Evolutionary conservation across 1,140 invertebrate genomes (phyloP), one percentile per base, ranked within the genome.

Genomic region (Caenorhabditis brenneri): DNA sequence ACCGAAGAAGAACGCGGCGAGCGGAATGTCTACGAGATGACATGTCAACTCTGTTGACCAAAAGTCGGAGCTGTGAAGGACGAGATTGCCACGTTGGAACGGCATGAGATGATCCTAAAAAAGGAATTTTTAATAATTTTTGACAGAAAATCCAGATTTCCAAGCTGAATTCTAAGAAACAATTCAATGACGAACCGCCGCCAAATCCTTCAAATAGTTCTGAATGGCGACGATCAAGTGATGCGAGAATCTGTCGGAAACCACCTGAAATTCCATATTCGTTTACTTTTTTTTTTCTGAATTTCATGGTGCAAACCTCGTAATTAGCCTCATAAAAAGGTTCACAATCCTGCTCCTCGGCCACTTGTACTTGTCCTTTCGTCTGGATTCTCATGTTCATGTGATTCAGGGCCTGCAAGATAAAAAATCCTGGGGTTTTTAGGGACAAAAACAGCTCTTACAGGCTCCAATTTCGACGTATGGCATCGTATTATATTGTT

Each of bases 261-360:
- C 65, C 4, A 55, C 24, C 53, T 55, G 53, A 55, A 55, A 27
- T 1, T 29, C 19, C 19, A 29, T 9, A 27, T 55, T 55, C 9
- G 10, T 27, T 27, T 55, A 10, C 7, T 12, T 12, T 22, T 6
- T 2, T 29, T 12, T n/a, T n/a, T n/a, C n/a, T n/a, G n/a, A n/a
- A n/a, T n/a, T 22, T 55, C 10, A 5, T 27, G 24, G 3, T 10
- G 1, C 5, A 29, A 46, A 74, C 65, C 19, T 74, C 65, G 24
- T 74, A 74, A 74, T 74, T 74, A 7, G 65, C n/a, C 19, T 74
- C 65, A 31, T 74, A 74, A 74, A 74, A 74, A n/a, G 65, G 65
- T 15, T 74, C 65, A 42, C 65, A 74, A 42, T 74, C 65, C 4
- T 74, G 65, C 22, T 74, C 65, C 10, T 74, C 65, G 9, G 33